phyloP scores from a whole-genome alignment of 2,888 invertebrate genomes.

The Tachina grossa region DNA sequence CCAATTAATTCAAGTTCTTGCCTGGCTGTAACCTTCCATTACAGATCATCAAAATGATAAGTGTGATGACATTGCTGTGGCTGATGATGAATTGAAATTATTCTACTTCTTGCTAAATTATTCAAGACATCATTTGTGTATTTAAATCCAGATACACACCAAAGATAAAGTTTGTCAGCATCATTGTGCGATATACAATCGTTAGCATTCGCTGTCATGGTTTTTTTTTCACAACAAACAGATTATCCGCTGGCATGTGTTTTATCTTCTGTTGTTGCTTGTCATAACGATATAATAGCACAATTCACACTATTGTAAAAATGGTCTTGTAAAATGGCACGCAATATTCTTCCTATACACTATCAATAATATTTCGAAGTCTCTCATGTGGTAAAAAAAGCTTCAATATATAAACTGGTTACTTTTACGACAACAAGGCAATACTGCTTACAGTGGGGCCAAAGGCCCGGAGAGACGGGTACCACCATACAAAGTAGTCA shows the following conservation, averaged over 20 bases:
- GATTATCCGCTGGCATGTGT: not conserved
- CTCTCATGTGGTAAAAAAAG: too few species aligned
- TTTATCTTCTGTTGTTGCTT: not conserved
- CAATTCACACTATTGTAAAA: too few species aligned
- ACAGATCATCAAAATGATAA: slow-evolving; percentile 14
- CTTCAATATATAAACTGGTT: too few species aligned
- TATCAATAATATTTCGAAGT: too few species aligned
- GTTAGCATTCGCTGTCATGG: not conserved
- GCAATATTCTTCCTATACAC: too few species aligned
- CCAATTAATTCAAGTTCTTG: slow-evolving; percentile 13
- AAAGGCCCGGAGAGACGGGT: too few species aligned
- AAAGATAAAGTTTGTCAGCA: not conserved
- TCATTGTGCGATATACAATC: not conserved
- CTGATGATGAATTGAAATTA: slow-evolving; percentile 35
- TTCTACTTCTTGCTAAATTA: slow-evolving; percentile 17
- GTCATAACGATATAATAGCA: not conserved
- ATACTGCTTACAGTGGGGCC: too few species aligned
- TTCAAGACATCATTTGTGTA: not conserved
- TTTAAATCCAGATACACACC: not conserved
- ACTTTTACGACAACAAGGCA: too few species aligned
- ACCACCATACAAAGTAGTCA: too few species aligned
- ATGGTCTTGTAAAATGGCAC: too few species aligned
- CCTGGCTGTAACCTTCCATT: not conserved
- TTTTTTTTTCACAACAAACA: not conserved
- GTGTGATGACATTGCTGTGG: not conserved